Conservation (phyloP, 2,113 vertebrate species). For the Orcinus orca region DNA sequence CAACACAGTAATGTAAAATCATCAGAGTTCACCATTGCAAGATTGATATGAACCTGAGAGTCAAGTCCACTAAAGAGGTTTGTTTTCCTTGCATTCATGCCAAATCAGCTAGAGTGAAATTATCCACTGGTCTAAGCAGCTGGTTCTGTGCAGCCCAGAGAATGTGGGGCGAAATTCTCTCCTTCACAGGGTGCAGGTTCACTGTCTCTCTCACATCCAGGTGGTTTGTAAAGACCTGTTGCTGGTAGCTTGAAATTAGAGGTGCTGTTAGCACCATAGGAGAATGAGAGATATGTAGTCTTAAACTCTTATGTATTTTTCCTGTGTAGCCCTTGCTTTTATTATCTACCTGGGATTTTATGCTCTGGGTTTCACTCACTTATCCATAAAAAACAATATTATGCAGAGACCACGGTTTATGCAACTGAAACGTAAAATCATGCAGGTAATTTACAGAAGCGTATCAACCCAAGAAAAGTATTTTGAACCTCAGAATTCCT, state of each 20-base stretch:
- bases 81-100: background rate
- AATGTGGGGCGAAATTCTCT: background rate
- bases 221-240: background rate
- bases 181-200: background rate
- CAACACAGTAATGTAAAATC: background rate
- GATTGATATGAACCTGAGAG: background rate
- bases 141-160: background rate
- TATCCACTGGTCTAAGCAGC: background rate
- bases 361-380: background rate
- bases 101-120: background rate
- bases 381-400: background rate
- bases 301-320: background rate
- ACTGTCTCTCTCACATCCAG: rapidly evolving
- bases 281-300: background rate
- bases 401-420: background rate
- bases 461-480: background rate
- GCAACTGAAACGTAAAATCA: background rate
- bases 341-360: background rate
- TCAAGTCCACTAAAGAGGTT: background rate
- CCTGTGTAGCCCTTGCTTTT: background rate
- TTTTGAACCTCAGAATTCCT: background rate
- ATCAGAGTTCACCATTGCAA: background rate
- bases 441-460: background rate
- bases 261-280: background rate
- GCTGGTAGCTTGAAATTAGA: background rate